Base-by-base conservation (phyloP, 2,113 vertebrate species). In the Nannobrachium achirus region DNA sequence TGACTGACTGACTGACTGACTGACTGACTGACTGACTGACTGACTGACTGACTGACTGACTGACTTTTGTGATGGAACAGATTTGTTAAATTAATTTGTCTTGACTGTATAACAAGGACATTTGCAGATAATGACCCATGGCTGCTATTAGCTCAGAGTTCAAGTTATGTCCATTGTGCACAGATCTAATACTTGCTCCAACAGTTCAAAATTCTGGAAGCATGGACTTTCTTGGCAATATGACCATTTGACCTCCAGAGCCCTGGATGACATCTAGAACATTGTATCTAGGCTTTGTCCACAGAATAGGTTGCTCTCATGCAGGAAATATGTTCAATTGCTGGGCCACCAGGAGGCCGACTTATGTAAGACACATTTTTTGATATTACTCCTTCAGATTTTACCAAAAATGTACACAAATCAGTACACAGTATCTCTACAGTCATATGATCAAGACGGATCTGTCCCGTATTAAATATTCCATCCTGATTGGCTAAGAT, bases 1-100 rank as follows among this genome's bases (percentile, higher is more conserved):
- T n/a, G n/a, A n/a, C n/a, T n/a, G n/a, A n/a, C n/a, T n/a, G n/a
- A n/a, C n/a, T n/a, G n/a, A n/a, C n/a, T n/a, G n/a, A n/a, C n/a
- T n/a, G n/a, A n/a, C n/a, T n/a, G n/a, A n/a, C n/a, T n/a, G n/a
- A n/a, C n/a, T n/a, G n/a, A n/a, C n/a, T n/a, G n/a, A n/a, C n/a
- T n/a, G n/a, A n/a, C n/a, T n/a, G n/a, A n/a, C n/a, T n/a, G n/a
- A 6, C 46, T 68, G 44, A 4, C 53, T 62, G 64, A 68, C 57
- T 56, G 46, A 69, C 62, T 76, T 48, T 59, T 2, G 40, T 6
- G 49, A 18, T 51, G 16, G 67, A 52, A 66, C 66, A 68, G 71
- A 67, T 75, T 57, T 59, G 71, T 81, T 75, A 67, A 77, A 76
- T 69, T 77, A 9, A 4, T 76, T 82, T 72, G 63, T 75, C 44